Base-by-base conservation (phyloP, 2,113 vertebrate genomes). In the Elachura formosa region DNA sequence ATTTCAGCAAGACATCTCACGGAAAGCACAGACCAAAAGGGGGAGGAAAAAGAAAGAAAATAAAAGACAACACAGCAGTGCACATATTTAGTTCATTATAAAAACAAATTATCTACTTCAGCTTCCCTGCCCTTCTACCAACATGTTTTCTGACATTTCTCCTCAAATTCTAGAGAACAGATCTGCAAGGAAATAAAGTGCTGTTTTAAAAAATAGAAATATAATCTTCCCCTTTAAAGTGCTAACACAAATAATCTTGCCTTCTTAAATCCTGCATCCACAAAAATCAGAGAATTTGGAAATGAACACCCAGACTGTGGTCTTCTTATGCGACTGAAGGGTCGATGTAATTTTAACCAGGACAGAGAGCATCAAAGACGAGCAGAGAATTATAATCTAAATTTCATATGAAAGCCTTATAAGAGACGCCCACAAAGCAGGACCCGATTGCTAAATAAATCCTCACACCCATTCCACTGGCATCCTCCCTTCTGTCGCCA, bases 391-490 rank as follows among this genome's bases (percentile, higher is more conserved):
- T 43, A 73, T 67, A 71, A 73, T 61, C 62, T 66, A 73, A 72
- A 95, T 85, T 96, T 86, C 46, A 73, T 90, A 79, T 1, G 6
- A 95, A 75, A 55, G 96, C 69, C 61, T 93, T 87, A 72, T 62
- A 96, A 90, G 94, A 90, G 93, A 86, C 20, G 28, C 45, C 74
- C 82, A 85, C 79, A 89, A 89, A 95, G 80, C 63, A 93, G 17
- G 43, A 92, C 54, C 36, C 10, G 17, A 58, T 75, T 76, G 75
- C 77, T 73, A 94, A 97, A 93, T 64, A 96, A 96, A 96, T 56
- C n/a, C 84, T 94, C 77, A 46, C 73, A 79, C 61, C 45, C 82
- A 54, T 94, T 83, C 62, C 34, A 67, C 79, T 58, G 91, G 66
- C 66, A 85, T 74, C 75, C 56, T 89, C 71, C 87, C 80, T 96